A percentile compares a stretch with the other conserved stretches of the same genome.
Conservation (phyloP, 1,140 invertebrate species). For the Drosophila bipectinata region DNA sequence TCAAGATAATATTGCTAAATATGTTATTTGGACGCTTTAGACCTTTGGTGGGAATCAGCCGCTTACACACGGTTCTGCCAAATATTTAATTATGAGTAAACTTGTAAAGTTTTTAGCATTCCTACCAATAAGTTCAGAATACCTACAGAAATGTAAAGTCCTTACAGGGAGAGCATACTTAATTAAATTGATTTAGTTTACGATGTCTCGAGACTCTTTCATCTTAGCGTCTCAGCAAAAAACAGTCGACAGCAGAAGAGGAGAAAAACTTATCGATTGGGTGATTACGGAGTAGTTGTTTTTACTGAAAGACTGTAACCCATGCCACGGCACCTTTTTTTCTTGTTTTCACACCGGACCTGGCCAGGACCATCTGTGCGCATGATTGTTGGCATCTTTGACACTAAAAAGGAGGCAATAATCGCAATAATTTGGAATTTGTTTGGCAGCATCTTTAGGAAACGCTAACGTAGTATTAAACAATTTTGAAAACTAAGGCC, state of each 20-base stretch:
- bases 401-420: slow-evolving; percentile 34
- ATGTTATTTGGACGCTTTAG: slow-evolving; percentile 47
- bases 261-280: slow-evolving; percentile 45
- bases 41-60: slow-evolving; percentile 40
- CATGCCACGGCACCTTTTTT: slow-evolving; percentile 30
- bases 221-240: slow-evolving; percentile 35
- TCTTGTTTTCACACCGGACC: slow-evolving; percentile 22
- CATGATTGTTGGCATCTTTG: slow-evolving; percentile 25
- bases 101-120: slow-evolving; percentile 5
- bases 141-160: background rate
- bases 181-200: slow-evolving; percentile 49
- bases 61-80: slow-evolving; percentile 17
- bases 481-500: background rate
- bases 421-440: slow-evolving; percentile 30
- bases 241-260: slow-evolving; percentile 36
- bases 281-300: slow-evolving; percentile 47
- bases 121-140: background rate
- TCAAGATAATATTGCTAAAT: slow-evolving; percentile 56
- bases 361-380: slow-evolving; percentile 26
- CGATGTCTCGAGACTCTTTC: slow-evolving; percentile 40
- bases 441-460: background rate
- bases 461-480: slow-evolving; percentile 14
- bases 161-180: background rate
- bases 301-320: slow-evolving; percentile 36
- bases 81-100: slow-evolving; percentile 15